Evolutionary conservation across 2,888 invertebrate species (phyloP).

Genomic region (Leptarthrus brevirostris): DNA sequence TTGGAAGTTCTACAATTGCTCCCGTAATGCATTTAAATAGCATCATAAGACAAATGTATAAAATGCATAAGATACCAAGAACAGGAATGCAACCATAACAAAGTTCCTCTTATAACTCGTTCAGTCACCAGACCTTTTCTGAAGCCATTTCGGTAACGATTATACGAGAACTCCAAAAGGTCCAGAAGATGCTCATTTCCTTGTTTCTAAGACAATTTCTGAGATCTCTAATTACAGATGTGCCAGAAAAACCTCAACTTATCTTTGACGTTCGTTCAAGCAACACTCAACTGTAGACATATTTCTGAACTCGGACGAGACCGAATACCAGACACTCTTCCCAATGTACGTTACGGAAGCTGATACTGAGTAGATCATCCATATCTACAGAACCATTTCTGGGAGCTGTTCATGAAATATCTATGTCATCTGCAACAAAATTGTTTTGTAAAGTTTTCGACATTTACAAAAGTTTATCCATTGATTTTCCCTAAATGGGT

Average conservation of each 20-base stretch:
- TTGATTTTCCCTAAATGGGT: constrained; percentile 34
- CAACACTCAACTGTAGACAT: not conserved
- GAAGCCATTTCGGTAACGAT: constrained; percentile 18
- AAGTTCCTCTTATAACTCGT: no score
- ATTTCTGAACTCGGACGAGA: not conserved
- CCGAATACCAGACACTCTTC: not conserved
- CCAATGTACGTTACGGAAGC: not conserved
- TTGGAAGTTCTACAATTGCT: no score
- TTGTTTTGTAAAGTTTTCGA: constrained; percentile 36
- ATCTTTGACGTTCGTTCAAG: not conserved
- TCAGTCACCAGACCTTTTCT: no score
- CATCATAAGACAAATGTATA: no score
- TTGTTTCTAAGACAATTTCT: not conserved
- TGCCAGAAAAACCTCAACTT: not conserved
- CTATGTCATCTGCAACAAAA: constrained; percentile 30
- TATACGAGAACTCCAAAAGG: not conserved
- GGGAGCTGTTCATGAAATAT: constrained; percentile 9
- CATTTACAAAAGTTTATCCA: constrained; percentile 31
- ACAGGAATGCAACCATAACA: no score
- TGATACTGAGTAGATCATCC: not conserved
- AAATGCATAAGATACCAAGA: no score
- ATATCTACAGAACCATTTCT: not conserved
- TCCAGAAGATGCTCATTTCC: not conserved
- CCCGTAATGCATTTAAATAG: no score
- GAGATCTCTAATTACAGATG: not conserved